Conservation (phyloP, 2,888 invertebrate genomes). For the Cremastobaeus sp. region DNA sequence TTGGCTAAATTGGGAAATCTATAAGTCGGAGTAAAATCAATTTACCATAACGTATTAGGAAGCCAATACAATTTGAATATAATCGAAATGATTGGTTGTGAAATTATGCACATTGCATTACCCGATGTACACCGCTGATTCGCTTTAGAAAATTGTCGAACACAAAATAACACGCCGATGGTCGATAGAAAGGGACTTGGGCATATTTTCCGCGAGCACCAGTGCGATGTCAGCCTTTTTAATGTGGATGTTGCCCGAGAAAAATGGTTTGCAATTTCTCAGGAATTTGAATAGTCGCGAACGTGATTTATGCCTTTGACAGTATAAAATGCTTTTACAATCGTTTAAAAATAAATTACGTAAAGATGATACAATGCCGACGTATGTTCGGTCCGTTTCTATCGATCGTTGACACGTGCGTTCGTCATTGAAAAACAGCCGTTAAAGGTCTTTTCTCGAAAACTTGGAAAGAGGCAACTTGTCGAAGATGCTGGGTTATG, state of each 20-base stretch:
- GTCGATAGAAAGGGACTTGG: constrained; percentile 27
- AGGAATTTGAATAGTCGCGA: constrained; percentile 33
- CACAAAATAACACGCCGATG: constrained; percentile 17
- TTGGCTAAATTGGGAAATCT: too few species aligned
- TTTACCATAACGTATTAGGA: neutral
- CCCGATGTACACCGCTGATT: neutral
- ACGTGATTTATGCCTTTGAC: constrained; percentile 35
- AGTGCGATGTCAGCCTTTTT: too few species aligned
- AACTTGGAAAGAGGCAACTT: constrained; percentile 20
- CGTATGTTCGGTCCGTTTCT: constrained; percentile 15
- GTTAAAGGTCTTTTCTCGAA: constrained; percentile 39
- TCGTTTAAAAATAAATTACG: constrained; percentile 38
- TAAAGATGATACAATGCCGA: constrained; percentile 27
- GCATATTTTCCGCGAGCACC: too few species aligned
- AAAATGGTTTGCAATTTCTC: constrained; percentile 37
- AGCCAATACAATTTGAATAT: neutral
- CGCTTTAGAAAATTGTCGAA: constrained; percentile 26
- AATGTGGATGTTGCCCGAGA: constrained; percentile 1
- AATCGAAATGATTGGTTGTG: constrained; percentile 13
- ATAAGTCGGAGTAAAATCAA: too few species aligned
- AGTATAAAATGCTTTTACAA: constrained; percentile 31
- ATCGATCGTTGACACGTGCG: constrained; percentile 45
- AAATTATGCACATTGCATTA: constrained; percentile 25
- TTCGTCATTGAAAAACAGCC: constrained; percentile 30
- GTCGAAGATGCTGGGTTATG: neutral